These are phyloP conservation scores for Drosophila tristis DNA, from an alignment of 1,140 invertebrate species.

Conservation along the genomic window DNA sequence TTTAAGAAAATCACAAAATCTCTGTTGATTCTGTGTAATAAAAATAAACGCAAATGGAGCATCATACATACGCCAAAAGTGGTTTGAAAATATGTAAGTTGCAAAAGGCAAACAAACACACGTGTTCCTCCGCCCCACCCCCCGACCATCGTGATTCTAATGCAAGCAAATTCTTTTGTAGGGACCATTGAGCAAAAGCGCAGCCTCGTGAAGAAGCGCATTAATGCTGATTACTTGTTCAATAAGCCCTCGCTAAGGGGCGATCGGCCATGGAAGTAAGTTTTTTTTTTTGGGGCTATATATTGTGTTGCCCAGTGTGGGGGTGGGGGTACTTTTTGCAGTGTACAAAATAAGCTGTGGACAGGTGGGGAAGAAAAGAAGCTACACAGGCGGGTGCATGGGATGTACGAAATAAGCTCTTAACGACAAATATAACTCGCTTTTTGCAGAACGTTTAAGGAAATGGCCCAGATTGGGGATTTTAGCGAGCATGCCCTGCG, in stretches of 20 bases:
- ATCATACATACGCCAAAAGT: slow-evolving; percentile 78
- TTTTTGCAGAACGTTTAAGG: slow-evolving; percentile 60
- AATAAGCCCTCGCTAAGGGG: slow-evolving; percentile 61
- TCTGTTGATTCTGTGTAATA: neutral
- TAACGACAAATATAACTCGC: neutral
- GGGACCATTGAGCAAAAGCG: slow-evolving; percentile 64
- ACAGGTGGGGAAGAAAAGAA: too few species aligned
- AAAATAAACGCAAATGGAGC: slow-evolving; percentile 55
- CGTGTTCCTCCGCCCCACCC: slow-evolving; percentile 1
- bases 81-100: slow-evolving; percentile 73
- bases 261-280: slow-evolving; percentile 73
- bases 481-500: slow-evolving; percentile 71
- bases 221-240: slow-evolving; percentile 63
- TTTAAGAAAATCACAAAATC: too few species aligned
- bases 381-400: too few species aligned
- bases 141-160: neutral
- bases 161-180: slow-evolving; percentile 14
- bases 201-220: slow-evolving; percentile 52
- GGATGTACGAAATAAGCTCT: neutral
- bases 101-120: neutral
- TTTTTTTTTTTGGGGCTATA: neutral
- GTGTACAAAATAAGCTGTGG: too few species aligned
- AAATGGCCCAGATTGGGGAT: slow-evolving; percentile 62
- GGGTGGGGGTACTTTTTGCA: too few species aligned
- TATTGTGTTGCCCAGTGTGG: neutral